Percentiles rank a stretch among this genome's conserved stretches.
phyloP scores from a whole-genome alignment of 1,140 invertebrate genomes.

The Venustaconcha ellipsiformis region DNA sequence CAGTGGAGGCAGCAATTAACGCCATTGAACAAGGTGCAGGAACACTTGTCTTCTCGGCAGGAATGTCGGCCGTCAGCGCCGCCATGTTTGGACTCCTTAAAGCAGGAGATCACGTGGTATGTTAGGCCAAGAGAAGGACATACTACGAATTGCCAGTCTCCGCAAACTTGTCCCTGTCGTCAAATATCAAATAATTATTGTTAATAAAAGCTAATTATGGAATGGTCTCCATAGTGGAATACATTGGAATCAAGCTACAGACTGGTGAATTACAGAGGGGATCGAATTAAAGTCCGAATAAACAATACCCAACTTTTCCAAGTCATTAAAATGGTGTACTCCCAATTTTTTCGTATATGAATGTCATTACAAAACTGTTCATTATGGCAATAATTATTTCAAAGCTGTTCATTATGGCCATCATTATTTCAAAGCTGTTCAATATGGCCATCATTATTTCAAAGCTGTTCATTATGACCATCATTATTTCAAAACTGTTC shows the following conservation, averaged over 20 bases:
- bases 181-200: not conserved
- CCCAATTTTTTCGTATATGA: no score
- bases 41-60: conserved; percentile 83
- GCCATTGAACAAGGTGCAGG: conserved; percentile 90
- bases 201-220: not conserved
- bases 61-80: conserved; percentile 87
- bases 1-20: conserved; percentile 88
- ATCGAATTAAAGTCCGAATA: not conserved
- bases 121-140: conserved; percentile 43
- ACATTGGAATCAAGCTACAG: not conserved
- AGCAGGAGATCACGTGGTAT: conserved; percentile 90
- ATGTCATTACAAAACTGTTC: no score
- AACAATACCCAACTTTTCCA: not conserved
- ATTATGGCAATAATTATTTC: no score
- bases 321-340: no score
- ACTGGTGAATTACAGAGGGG: not conserved
- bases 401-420: no score
- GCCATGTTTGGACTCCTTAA: conserved; percentile 81
- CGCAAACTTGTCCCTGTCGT: not conserved
- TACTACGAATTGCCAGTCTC: not conserved
- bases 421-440: no score
- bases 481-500: no score
- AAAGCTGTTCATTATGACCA: no score
- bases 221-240: not conserved
- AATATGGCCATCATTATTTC: no score